Evolutionary conservation across 2,888 invertebrate species (phyloP).

Genomic region (Noctuana brunneofusca): DNA sequence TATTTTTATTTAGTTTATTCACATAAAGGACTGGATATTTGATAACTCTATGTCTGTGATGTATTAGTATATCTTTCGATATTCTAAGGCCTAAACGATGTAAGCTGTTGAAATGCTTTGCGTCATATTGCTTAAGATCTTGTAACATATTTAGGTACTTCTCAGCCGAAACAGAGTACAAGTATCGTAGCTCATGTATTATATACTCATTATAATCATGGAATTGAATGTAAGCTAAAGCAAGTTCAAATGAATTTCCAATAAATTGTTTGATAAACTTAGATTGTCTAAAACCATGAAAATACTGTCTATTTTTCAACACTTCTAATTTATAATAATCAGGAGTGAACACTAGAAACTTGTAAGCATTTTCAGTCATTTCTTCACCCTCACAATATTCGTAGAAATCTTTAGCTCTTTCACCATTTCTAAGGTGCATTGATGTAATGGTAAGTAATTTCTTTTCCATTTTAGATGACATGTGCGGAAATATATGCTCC

Average conservation of each 20-base stretch:
- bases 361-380: background rate
- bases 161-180: background rate
- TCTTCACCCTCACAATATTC: background rate
- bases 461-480: background rate
- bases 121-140: background rate
- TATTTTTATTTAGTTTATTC: slow-evolving; percentile 1
- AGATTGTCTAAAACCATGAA: background rate
- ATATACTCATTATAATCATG: background rate
- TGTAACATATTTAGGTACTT: background rate
- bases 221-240: background rate
- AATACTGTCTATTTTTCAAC: background rate
- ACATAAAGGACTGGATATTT: background rate
- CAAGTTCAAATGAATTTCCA: background rate
- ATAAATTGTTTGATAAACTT: background rate
- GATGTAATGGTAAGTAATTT: background rate
- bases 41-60: background rate
- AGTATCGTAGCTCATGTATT: slow-evolving; percentile 1
- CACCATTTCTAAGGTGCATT: background rate
- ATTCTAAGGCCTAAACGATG: background rate
- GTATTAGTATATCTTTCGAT: background rate
- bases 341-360: background rate
- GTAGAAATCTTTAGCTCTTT: background rate
- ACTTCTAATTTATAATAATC: background rate
- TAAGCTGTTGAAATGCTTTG: background rate
- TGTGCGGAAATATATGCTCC: background rate